These are phyloP conservation scores for Pandemis cinnamomeana DNA, from an alignment of 2,888 invertebrate genomes.

Conservation along the genomic window DNA sequence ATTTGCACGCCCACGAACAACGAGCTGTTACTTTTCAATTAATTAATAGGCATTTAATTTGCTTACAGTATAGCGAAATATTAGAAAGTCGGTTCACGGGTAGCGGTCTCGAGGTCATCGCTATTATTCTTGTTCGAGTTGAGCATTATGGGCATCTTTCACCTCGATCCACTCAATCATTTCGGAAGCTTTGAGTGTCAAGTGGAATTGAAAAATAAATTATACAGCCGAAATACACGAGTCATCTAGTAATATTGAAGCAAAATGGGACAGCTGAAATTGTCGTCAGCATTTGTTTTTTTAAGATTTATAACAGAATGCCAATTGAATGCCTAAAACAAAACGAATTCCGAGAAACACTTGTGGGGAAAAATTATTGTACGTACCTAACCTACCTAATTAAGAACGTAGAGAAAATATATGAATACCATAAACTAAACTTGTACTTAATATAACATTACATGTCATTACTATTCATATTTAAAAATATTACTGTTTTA, in stretches of 20 bases:
- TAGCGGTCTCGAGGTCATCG: slow-evolving; percentile 44
- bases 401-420: no score
- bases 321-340: background rate
- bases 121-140: slow-evolving; percentile 33
- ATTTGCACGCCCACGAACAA: slow-evolving; percentile 14
- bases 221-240: slow-evolving; percentile 29
- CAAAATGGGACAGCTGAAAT: background rate
- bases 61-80: slow-evolving; percentile 50
- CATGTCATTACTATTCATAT: no score
- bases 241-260: slow-evolving; percentile 18
- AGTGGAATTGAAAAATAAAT: slow-evolving; percentile 48
- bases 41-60: slow-evolving; percentile 32
- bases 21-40: slow-evolving; percentile 31
- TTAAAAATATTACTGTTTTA: no score
- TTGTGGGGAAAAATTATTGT: background rate
- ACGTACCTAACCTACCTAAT: no score
- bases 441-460: no score
- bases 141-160: slow-evolving; percentile 43
- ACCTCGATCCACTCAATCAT: slow-evolving; percentile 49
- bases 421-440: no score
- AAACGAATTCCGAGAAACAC: background rate
- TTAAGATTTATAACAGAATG: background rate
- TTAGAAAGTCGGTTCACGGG: slow-evolving; percentile 59
- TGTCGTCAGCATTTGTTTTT: background rate
- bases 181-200: slow-evolving; percentile 41